Percentiles rank a stretch among this genome's conserved stretches.
Conservation (phyloP, 2,113 vertebrate species). For the Pygathrix nemaeus region DNA sequence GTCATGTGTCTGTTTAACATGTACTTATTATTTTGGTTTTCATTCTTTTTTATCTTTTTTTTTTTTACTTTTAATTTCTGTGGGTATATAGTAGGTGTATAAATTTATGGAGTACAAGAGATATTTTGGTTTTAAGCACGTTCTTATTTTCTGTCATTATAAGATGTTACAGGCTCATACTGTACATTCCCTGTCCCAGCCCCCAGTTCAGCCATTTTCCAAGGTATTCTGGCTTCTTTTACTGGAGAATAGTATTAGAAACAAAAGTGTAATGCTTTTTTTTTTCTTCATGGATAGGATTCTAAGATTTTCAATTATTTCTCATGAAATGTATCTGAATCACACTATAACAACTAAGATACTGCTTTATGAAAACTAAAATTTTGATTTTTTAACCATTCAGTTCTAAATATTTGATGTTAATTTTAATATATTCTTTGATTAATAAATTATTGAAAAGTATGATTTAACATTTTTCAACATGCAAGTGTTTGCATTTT, state of each 20-base stretch:
- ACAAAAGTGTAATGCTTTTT: background rate
- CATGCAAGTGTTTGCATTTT: background rate
- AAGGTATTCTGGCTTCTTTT: background rate
- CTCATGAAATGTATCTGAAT: background rate
- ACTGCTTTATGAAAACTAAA: background rate
- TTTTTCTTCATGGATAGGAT: background rate
- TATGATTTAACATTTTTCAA: background rate
- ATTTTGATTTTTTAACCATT: background rate
- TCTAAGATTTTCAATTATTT: background rate
- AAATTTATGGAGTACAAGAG: too few relatives aligned
- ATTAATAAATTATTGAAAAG: background rate
- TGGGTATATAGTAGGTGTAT: too few relatives aligned
- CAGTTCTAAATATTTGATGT: background rate
- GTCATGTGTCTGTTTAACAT: background rate
- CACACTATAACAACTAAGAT: background rate
- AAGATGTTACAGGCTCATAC: background rate
- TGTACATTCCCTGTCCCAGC: background rate
- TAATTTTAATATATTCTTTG: background rate
- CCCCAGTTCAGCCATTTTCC: background rate
- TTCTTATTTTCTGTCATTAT: background rate
- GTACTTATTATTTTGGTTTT: background rate
- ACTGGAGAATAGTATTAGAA: background rate
- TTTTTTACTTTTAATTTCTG: too few relatives aligned
- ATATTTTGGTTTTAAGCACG: background rate
- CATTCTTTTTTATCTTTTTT: too few relatives aligned